phyloP scores from a whole-genome alignment of 2,113 vertebrate genomes.

The Sceloporus tristichus region DNA sequence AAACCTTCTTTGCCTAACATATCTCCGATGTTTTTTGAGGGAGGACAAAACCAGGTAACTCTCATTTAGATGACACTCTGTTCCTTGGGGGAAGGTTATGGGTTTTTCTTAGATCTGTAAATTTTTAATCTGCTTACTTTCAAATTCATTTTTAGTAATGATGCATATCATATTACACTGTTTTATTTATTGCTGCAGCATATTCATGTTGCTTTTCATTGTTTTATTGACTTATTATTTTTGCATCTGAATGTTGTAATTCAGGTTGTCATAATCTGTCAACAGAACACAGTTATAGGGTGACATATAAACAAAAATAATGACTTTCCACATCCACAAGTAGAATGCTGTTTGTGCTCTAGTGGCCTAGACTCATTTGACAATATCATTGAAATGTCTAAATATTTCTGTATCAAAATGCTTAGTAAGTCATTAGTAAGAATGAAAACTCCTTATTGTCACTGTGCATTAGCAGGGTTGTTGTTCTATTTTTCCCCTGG shows the following conservation, averaged over 20 bases:
- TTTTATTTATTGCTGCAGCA: too few species aligned
- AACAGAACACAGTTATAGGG: not conserved
- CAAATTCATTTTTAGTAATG: too few species aligned
- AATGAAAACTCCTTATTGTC: slow-evolving; percentile 11
- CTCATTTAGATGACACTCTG: not conserved
- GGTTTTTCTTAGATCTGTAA: not conserved
- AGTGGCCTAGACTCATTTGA: too few species aligned
- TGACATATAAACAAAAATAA: not conserved
- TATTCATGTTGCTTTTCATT: too few species aligned
- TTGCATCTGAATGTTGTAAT: not conserved
- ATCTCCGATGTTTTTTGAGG: not conserved
- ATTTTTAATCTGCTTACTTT: too few species aligned
- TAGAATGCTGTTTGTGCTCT: not conserved
- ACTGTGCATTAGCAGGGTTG: slow-evolving; percentile 34
- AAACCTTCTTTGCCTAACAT: not conserved
- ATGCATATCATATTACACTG: too few species aligned
- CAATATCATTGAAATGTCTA: not conserved
- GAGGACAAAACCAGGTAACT: not conserved
- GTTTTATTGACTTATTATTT: too few species aligned
- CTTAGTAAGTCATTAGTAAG: slow-evolving; percentile 8
- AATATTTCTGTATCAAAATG: not conserved
- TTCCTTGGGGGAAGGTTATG: not conserved
- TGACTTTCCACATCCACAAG: not conserved
- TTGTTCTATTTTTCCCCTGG: not conserved
- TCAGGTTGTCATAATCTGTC: not conserved